Percentiles rank a stretch among this genome's conserved stretches.
These are phyloP conservation scores for Sardinella longiceps DNA, from an alignment of 2,797 vertebrate species.

Conservation along the genomic window DNA sequence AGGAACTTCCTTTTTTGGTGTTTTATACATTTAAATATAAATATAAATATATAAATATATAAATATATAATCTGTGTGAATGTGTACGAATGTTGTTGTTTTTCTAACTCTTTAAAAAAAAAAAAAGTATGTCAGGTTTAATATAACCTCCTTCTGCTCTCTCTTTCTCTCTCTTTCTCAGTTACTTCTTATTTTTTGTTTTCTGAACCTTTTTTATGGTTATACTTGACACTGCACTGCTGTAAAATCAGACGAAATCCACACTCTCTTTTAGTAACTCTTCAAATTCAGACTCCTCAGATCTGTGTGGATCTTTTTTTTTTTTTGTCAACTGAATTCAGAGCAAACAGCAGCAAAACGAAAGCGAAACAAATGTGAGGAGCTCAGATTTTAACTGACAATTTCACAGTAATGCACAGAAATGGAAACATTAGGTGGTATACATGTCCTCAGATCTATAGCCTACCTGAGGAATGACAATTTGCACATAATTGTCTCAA, in stretches of 20 bases:
- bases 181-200: constrained; percentile 54
- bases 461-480: neutral
- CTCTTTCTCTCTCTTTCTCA: constrained; percentile 51
- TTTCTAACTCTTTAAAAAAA: constrained; percentile 50
- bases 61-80: constrained; percentile 79
- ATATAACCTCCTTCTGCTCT: constrained; percentile 63
- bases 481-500: constrained; percentile 26
- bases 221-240: constrained; percentile 68
- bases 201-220: constrained; percentile 60
- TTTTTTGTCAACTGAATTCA: neutral
- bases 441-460: neutral
- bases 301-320: neutral
- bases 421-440: neutral
- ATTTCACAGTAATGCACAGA: neutral
- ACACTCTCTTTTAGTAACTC: neutral
- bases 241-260: constrained; percentile 34
- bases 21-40: constrained; percentile 73
- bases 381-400: neutral
- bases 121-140: constrained; percentile 59
- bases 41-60: constrained; percentile 68
- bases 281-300: neutral
- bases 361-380: neutral
- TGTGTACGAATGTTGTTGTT: constrained; percentile 76
- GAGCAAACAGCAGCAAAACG: neutral
- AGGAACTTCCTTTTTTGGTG: constrained; percentile 78